These are phyloP conservation scores for Prunella strophiata DNA, from an alignment of 2,797 vertebrate genomes.

Conservation along the genomic window DNA sequence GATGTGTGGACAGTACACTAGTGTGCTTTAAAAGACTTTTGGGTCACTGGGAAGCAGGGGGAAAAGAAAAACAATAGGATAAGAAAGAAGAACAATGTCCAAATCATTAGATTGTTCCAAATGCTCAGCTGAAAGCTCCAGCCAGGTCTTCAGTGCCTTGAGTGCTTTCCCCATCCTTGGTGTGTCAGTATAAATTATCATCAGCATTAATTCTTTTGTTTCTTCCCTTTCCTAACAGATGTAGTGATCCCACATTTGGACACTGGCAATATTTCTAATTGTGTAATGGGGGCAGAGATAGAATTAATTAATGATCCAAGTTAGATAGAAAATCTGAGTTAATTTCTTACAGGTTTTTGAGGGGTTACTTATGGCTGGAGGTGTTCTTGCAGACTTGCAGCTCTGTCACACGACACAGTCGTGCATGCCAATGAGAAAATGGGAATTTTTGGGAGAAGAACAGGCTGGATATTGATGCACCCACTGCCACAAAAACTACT, in stretches of 20 bases:
- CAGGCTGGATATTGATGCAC: not conserved
- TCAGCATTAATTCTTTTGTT: slow-evolving; percentile 69
- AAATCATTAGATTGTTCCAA: slow-evolving; percentile 4
- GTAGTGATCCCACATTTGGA: slow-evolving; percentile 57
- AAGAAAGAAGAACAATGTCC: not conserved
- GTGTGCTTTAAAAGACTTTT: not conserved
- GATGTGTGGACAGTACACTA: not conserved
- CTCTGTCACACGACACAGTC: not conserved
- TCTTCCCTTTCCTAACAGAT: slow-evolving; percentile 64
- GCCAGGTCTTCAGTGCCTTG: slow-evolving; percentile 36
- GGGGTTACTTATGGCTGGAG: slow-evolving; percentile 1
- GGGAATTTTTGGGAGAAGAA: not conserved
- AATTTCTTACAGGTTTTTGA: slow-evolving; percentile 62
- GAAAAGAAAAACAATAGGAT: not conserved
- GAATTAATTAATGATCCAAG: slow-evolving; percentile 67
- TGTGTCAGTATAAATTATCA: slow-evolving; percentile 64
- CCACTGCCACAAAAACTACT: not conserved
- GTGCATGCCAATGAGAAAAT: not conserved
- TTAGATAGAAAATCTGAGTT: slow-evolving; percentile 28
- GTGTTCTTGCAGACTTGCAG: not conserved
- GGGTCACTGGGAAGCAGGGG: not conserved
- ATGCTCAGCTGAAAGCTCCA: slow-evolving; percentile 21
- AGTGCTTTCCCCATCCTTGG: slow-evolving; percentile 33
- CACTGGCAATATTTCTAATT: slow-evolving; percentile 60
- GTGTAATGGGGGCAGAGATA: slow-evolving; percentile 5